Base-by-base conservation (phyloP, 2,888 invertebrate species). In the Gonocerus acuteangulatus region DNA sequence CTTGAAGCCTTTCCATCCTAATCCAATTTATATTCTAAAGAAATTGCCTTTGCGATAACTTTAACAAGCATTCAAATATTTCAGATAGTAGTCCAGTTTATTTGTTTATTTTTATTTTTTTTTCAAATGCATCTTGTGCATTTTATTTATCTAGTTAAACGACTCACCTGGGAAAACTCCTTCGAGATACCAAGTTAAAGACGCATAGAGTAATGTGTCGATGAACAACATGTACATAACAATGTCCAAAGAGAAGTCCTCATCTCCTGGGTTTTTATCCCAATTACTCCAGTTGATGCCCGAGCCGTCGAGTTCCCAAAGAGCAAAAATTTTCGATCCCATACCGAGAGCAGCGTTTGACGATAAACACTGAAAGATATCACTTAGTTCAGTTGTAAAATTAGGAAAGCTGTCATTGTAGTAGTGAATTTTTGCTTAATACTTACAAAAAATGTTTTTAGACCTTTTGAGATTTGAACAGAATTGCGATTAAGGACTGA, bases 271-370 rank as follows among this genome's bases (percentile, higher is more conserved):
- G 0, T 84, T 79, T 13, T 82, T 77, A 1, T 71, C 70, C 72
- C 82, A 79, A 18, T 83, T 71, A 32, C 78, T 73, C 82, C 89
- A 87, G 54, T 79, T 79, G 0, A 85, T 76, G 6, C 89, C 89
- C 1, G 76, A 69, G 11, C 84, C 83, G 69, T 78, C 79, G 27
- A 88, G 81, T 72, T 91, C 90, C 70, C 78, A 81, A 4, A 86
- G 79, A 23, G 86, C 82, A 11, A 88, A 77, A 73, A 84, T 85
- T 62, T 83, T 78, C 74, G 89, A 84, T 44, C 85, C 87, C 74
- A 88, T 87, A 67, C 87, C 87, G 70, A 92, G 84, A 1, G 89
- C 84, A 0, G 90, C 86, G 1, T 89, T 89, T 73, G 90, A 86
- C 6, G 86, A 83, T 0, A 92, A 73, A 69, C 88, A 84, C 86